Conservation (phyloP, 1,140 invertebrate genomes). For the Telenomus remus region DNA sequence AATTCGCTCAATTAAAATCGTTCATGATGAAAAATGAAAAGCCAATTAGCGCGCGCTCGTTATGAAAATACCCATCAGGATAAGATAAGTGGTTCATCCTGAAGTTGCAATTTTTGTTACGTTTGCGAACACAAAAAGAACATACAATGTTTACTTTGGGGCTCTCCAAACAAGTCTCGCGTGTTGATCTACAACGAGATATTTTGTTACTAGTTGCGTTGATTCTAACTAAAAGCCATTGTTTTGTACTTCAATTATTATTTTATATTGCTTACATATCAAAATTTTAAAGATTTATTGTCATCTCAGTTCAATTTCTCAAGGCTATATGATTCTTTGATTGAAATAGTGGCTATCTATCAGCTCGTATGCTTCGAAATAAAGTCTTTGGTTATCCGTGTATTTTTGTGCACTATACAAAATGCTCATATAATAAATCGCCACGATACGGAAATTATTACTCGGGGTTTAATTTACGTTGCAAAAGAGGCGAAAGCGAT, state of each 20-base stretch:
- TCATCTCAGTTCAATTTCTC: slow-evolving; percentile 2
- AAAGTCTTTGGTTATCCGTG: slow-evolving; percentile 56
- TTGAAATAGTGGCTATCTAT: too few species aligned
- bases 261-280: too few species aligned
- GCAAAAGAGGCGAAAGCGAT: slow-evolving; percentile 61
- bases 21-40: slow-evolving; percentile 21
- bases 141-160: slow-evolving; percentile 33
- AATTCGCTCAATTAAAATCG: slow-evolving; percentile 1
- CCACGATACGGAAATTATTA: slow-evolving; percentile 59
- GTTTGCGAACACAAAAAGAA: slow-evolving; percentile 56
- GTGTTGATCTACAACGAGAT: slow-evolving; percentile 72
- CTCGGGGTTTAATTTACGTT: slow-evolving; percentile 58
- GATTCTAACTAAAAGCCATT: slow-evolving; percentile 71
- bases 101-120: slow-evolving; percentile 62
- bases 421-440: slow-evolving; percentile 59
- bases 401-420: slow-evolving; percentile 57
- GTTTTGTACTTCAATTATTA: too few species aligned
- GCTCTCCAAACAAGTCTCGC: slow-evolving; percentile 63
- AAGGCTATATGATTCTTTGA: too few species aligned
- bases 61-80: slow-evolving; percentile 64
- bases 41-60: slow-evolving; percentile 64
- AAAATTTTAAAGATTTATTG: slow-evolving; percentile 10
- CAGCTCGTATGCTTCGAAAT: slow-evolving; percentile 57
- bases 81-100: slow-evolving; percentile 63
- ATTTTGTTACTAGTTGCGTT: slow-evolving; percentile 72